These are phyloP conservation scores for Hyperoodon ampullatus DNA, from an alignment of 2,113 vertebrate genomes.

Conservation along the genomic window DNA sequence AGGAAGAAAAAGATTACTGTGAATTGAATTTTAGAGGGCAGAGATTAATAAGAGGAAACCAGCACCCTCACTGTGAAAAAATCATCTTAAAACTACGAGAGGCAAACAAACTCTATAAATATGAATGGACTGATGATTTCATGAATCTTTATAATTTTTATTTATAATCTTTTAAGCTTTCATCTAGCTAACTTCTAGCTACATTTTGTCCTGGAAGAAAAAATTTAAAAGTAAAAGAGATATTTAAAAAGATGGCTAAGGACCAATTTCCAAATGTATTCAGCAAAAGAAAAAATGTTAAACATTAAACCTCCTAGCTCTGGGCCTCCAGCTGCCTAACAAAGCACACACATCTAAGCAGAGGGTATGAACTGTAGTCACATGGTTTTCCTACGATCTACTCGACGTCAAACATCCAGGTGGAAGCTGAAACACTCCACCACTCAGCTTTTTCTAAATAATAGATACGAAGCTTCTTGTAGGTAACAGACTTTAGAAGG, in stretches of 20 bases:
- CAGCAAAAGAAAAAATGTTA: conserved; percentile 64
- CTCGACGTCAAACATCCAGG: neutral
- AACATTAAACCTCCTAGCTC: neutral
- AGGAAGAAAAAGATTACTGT: conserved; percentile 76
- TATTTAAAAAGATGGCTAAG: conserved; percentile 59
- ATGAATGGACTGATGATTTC: neutral
- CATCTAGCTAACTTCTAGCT: conserved; percentile 55
- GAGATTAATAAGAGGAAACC: conserved; percentile 58
- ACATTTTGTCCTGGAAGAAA: conserved; percentile 57
- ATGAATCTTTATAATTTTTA: conserved; percentile 37
- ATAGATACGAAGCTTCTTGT: neutral
- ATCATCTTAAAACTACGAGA: conserved; percentile 61
- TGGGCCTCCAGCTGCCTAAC: neutral
- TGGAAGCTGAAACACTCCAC: neutral
- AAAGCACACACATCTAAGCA: neutral
- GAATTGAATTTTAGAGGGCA: conserved; percentile 75
- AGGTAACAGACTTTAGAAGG: neutral
- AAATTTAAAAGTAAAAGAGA: conserved; percentile 51
- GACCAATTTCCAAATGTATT: conserved; percentile 66
- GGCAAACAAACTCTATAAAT: neutral
- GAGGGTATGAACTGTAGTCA: neutral
- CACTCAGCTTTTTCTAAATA: conserved; percentile 8
- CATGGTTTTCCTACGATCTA: neutral
- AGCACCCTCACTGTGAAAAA: conserved; percentile 62
- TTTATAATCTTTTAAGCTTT: conserved; percentile 53